Evolutionary conservation across 2,113 vertebrate species (phyloP).

Genomic region (Mustela lutreola): DNA sequence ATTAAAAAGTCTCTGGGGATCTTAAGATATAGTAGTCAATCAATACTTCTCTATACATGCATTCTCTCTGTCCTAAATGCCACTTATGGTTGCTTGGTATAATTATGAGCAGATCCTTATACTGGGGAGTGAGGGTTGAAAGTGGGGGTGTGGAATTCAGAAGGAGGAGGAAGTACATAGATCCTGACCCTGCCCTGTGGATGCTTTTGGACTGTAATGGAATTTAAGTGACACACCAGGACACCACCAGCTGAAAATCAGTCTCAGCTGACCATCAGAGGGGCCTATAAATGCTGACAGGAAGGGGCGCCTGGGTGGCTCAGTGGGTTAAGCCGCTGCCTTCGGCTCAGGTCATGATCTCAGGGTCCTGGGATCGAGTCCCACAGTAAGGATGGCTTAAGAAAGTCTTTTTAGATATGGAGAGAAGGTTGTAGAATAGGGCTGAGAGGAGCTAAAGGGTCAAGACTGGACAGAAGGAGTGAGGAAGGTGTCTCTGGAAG

Average conservation of each 20-base stretch:
- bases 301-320: background rate
- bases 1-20: constrained; percentile 65
- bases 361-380: no score
- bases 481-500: background rate
- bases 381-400: background rate
- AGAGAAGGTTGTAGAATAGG: background rate
- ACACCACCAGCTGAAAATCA: background rate
- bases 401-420: background rate
- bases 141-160: background rate
- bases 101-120: background rate
- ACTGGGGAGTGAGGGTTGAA: background rate
- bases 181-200: background rate
- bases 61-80: constrained; percentile 41
- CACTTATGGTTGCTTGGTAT: constrained; percentile 29
- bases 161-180: background rate
- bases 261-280: background rate
- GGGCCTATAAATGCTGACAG: background rate
- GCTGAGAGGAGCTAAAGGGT: background rate
- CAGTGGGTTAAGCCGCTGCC: no score
- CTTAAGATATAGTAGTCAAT: background rate
- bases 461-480: background rate
- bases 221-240: background rate
- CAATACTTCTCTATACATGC: background rate
- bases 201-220: background rate
- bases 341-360: no score